phyloP scores from a whole-genome alignment of 2,797 vertebrate species.

The Natrix natrix region DNA sequence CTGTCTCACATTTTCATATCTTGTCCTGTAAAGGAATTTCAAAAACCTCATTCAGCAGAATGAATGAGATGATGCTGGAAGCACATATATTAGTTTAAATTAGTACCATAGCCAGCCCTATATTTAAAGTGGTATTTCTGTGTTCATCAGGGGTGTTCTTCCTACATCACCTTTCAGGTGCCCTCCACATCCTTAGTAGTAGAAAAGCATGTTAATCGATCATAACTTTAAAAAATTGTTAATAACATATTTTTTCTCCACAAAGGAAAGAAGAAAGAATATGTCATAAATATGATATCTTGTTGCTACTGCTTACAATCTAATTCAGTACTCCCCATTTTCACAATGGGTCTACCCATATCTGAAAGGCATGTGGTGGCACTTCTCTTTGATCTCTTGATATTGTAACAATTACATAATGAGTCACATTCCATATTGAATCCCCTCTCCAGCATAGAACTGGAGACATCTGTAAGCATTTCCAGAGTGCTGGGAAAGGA shows the following conservation, averaged over 20 bases:
- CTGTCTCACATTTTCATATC: background rate
- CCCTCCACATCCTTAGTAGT: background rate
- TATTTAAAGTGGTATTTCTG: background rate
- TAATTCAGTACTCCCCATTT: background rate
- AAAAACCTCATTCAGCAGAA: background rate
- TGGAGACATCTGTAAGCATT: background rate
- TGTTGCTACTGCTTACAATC: background rate
- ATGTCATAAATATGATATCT: background rate
- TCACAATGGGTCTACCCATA: too few relatives aligned
- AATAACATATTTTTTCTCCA: background rate
- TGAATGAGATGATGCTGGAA: background rate
- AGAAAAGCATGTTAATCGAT: background rate
- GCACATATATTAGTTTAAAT: background rate
- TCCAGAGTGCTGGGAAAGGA: background rate
- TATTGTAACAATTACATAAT: background rate
- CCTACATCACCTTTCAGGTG: background rate
- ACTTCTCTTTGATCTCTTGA: background rate
- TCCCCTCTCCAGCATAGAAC: too few relatives aligned
- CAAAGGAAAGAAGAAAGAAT: background rate
- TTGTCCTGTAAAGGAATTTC: background rate
- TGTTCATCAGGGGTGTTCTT: background rate
- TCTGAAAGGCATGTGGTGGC: background rate
- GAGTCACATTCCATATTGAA: background rate
- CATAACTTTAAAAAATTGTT: background rate
- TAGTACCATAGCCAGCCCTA: background rate